phyloP scores from a whole-genome alignment of 2,888 invertebrate genomes.

The Pilophorus perplexus region DNA sequence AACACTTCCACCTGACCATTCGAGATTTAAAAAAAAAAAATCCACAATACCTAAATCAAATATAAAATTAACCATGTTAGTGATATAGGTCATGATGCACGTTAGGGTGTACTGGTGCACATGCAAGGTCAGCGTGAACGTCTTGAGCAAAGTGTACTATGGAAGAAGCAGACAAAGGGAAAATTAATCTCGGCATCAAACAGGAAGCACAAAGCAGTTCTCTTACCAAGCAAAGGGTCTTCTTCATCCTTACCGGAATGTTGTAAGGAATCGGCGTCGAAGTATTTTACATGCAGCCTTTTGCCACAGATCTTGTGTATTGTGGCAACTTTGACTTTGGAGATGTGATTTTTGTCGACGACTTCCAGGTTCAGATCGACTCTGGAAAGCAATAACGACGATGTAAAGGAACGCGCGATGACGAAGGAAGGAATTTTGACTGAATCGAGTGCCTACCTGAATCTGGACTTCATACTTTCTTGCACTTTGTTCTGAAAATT shows the following conservation, averaged over 20 bases:
- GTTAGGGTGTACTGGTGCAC: too few species aligned
- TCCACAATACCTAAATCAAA: too few species aligned
- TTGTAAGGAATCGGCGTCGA: slow-evolving; percentile 64
- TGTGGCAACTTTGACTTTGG: slow-evolving; percentile 85
- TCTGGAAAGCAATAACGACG: slow-evolving; percentile 51
- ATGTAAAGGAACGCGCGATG: background rate
- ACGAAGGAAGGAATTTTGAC: slow-evolving; percentile 22
- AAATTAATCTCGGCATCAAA: too few species aligned
- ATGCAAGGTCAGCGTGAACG: too few species aligned
- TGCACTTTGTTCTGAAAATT: slow-evolving; percentile 87
- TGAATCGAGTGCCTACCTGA: slow-evolving; percentile 53
- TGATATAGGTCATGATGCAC: too few species aligned
- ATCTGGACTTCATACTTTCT: slow-evolving; percentile 79
- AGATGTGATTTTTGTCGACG: slow-evolving; percentile 93
- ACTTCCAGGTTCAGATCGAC: slow-evolving; percentile 86
- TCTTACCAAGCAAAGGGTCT: too few species aligned
- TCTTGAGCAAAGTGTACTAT: too few species aligned
- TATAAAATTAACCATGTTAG: too few species aligned
- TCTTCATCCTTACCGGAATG: slow-evolving; percentile 18
- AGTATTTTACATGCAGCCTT: slow-evolving; percentile 85
- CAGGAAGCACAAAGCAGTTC: too few species aligned
- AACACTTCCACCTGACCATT: too few species aligned
- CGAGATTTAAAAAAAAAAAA: too few species aligned
- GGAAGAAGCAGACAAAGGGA: too few species aligned
- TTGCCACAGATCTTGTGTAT: slow-evolving; percentile 90